Evolutionary conservation across 2,797 vertebrate species (phyloP).

Genomic region (Schizopygopsis pylzovi): DNA sequence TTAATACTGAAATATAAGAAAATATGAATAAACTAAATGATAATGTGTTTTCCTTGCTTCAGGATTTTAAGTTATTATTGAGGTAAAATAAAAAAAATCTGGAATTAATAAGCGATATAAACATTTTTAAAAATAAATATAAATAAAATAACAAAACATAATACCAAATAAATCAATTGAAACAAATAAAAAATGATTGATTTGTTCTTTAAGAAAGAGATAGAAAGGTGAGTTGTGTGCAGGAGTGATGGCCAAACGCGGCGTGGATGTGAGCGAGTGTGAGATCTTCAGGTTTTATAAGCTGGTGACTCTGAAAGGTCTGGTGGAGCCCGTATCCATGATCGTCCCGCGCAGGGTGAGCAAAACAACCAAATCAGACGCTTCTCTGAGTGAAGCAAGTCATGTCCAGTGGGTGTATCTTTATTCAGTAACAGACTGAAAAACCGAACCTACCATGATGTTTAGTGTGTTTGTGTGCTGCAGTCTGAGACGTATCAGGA

Average conservation of each 20-base stretch:
- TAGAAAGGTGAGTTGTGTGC: background rate
- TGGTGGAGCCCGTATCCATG: constrained; percentile 88
- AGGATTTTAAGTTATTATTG: background rate
- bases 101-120: too few species aligned
- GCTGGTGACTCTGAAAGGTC: constrained; percentile 84
- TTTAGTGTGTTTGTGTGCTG: constrained; percentile 18
- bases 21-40: background rate
- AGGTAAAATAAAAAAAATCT: background rate
- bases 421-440: background rate
- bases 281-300: constrained; percentile 90
- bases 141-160: background rate
- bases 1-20: background rate
- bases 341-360: constrained; percentile 87
- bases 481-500: constrained; percentile 88
- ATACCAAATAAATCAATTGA: background rate
- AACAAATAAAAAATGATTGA: background rate
- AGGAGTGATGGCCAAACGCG: constrained; percentile 88
- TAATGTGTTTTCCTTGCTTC: background rate
- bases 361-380: background rate
- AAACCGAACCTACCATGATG: background rate
- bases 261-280: constrained; percentile 82
- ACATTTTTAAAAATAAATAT: too few species aligned
- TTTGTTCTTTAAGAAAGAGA: background rate
- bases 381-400: background rate
- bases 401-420: background rate